Evolutionary conservation across 64 coral and sea anemone genomes (phyloP), one percentile per base, ranked within the genome.

Genomic region (Acropora yongei): DNA sequence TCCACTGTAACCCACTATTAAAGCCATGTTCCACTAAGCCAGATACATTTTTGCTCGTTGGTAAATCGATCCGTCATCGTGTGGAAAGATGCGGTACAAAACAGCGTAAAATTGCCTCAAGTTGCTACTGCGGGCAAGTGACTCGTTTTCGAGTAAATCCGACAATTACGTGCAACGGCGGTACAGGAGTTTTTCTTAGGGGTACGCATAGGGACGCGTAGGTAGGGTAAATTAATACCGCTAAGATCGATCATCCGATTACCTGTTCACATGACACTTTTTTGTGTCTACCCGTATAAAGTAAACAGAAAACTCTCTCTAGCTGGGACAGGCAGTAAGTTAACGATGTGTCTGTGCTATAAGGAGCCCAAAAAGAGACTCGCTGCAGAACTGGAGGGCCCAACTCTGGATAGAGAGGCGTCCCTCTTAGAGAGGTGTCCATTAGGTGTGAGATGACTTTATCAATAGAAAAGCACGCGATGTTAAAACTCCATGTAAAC

Each of bases 81-180:
- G 60, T 65, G 60, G 60, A 65, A 65, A 65, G 60, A 1, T 65
- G 60, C 60, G 60, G 60, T 16, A 65, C 60, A 65, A 65, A 65
- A 65, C 60, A 65, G 60, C 60, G 60, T 65, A 65, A 65, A 65
- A 65, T 65, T 65, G 60, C 60, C 60, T 65, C 60, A 65, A 65
- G 60, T 65, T 65, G 60, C 60, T 65, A 65, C 60, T 65, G 60
- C 60, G 60, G 60, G 60, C 60, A 65, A 65, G 60, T 65, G 60
- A 65, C 0, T 65, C 1, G 60, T 65, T 65, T 65, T 65, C 60
- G 60, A 65, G 60, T 65, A 65, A 65, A 65, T 65, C 60, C 60
- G 60, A 65, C 60, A 65, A 65, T 65, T 65, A 65, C 60, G 60
- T 65, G 1, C 60, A 65, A 65, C 60, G 60, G 60, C 60, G 60